These are phyloP conservation scores for Homarus americanus DNA, from an alignment of 1,140 invertebrate species.

Conservation along the genomic window DNA sequence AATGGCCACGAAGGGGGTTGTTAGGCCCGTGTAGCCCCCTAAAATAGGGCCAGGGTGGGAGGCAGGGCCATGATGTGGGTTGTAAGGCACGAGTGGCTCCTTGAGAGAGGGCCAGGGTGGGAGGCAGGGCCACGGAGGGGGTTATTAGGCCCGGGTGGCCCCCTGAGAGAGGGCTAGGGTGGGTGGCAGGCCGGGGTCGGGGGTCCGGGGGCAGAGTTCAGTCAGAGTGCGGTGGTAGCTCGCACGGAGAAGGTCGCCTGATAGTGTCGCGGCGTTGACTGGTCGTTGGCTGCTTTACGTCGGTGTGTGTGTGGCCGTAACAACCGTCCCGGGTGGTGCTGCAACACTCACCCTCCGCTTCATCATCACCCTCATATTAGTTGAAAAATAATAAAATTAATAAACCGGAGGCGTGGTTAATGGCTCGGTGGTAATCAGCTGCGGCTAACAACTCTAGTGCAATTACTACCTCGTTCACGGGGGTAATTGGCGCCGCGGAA, in stretches of 20 bases:
- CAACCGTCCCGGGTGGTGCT: too few species aligned
- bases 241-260: slow-evolving; percentile 39
- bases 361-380: too few species aligned
- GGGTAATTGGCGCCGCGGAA: not conserved
- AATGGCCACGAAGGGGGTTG: too few species aligned
- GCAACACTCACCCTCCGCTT: not conserved
- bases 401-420: not conserved
- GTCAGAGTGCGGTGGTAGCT: slow-evolving; percentile 45
- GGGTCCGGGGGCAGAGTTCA: slow-evolving; percentile 22
- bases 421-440: not conserved
- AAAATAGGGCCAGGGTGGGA: not conserved
- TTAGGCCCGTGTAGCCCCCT: too few species aligned
- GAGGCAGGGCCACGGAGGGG: not conserved
- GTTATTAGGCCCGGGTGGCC: not conserved
- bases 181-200: slow-evolving; percentile 16
- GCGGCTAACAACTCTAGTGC: not conserved
- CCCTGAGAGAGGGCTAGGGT: not conserved
- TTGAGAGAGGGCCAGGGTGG: not conserved
- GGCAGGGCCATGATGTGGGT: not conserved
- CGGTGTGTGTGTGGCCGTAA: too few species aligned
- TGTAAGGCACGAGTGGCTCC: not conserved
- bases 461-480: not conserved
- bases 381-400: too few species aligned
- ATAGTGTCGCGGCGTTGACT: not conserved
- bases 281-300: too few species aligned